Base-by-base conservation (phyloP, 2,797 vertebrate species). In the Tauraco hartlaubi region DNA sequence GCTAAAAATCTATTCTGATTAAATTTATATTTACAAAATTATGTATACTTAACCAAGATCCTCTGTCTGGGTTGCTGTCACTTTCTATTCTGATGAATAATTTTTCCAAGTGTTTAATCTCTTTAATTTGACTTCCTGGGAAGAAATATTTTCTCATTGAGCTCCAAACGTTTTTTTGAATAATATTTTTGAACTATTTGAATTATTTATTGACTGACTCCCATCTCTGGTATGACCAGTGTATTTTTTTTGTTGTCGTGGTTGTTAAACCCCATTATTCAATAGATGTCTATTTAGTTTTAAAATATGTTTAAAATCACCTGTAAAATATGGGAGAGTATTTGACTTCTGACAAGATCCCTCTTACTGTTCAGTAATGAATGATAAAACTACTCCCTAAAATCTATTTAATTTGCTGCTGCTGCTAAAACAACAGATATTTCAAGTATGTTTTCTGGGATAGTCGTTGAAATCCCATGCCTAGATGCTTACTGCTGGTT, bases 71-170 rank as follows among this genome's bases (percentile, higher is more conserved):
- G 49, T 84, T 95, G 46, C 89, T 91, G 43, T 85, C 35, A 62
- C 75, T 96, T 94, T 82, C 63, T 73, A 29, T 54, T 66, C 54
- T 66, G 58, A 91, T 71, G 31, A 9, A 15, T 88, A 35, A 48
- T 64, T 75, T 78, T 92, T 64, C 72, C 18, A 83, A 44, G 20
- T 37, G 13, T 91, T 89, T 31, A 20, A 2, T 61, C 20, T 72
- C 72, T 81, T 80, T 44, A 51, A 73, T 85, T 69, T 76, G 76
- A 61, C 39, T 93, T 82, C 13, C 44, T 85, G 41, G 31, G 21
- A 82, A 72, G n/a, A 76, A 88, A 25, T 92, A 49, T 87, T 94
- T 93, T 85, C 78, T 91, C 77, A 48, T 62, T 92, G 92, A 91
- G 71, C 46, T 88, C 15, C 54, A 67, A 73, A n/a, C 52, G 6